Base-by-base conservation (phyloP, 1,140 invertebrate species). In the Achroia grisella region DNA sequence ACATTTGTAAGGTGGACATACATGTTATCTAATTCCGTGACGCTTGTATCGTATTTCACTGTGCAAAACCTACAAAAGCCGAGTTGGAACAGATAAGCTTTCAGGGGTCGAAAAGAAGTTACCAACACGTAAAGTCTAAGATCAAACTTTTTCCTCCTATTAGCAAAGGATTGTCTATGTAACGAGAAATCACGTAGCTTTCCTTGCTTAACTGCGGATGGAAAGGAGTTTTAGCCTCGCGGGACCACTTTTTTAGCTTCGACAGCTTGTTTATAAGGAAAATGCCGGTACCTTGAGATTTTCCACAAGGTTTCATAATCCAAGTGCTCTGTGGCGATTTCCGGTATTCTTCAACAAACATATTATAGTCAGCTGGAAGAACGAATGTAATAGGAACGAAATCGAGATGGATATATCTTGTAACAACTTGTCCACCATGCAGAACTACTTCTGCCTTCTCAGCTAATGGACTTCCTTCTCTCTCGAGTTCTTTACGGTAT, bases 381-480 rank as follows among this genome's bases (percentile, higher is more conserved):
- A 97, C 95, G 76, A 97, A 98, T 0, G 97, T 98, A 0, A 95
- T 90, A 1, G 97, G 96, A 48, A 98, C 93, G 68, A 98, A 97
- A 84, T 98, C 96, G 71, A 95, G 82, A 67, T 95, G 90, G 1
- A 94, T 59, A 74, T 95, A 93, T 74, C 94, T 92, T 8, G 92
- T 90, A 52, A 91, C 89, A 29, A 91, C 91, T 53, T 93, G 90
- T 13, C 90, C 91, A 60, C 91, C 89, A 3, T 58, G 60, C 13
- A 82, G 57, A 1, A 52, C 44, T 0, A 82, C 74, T 36, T 88
- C 87, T 0, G 70, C 62, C 62, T 90, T 88, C 71, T 97, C 94
- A 0, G 95, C 96, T 32, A 98, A 70, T 0, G 92, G 91, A 85
- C 91, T 97, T 12, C 94, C 94, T 74, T 97, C 96, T 58, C 94